phyloP scores from a whole-genome alignment of 2,797 vertebrate species.

The Cryptoblepharus egeriae region DNA sequence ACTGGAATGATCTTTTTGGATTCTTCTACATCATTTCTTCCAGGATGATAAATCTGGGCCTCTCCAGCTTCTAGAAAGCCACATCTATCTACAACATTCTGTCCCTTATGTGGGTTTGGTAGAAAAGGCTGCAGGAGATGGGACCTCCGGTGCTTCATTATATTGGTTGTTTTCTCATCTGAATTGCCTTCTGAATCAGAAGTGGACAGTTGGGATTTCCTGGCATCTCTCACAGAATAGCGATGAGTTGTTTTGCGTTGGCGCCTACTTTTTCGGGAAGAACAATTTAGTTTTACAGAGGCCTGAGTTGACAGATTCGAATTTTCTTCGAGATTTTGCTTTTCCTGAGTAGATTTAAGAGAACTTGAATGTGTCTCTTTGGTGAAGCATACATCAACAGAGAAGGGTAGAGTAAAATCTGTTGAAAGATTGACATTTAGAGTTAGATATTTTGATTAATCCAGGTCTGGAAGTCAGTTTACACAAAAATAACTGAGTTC shows the following conservation, averaged over 20 bases:
- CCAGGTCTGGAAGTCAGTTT: not conserved
- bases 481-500: not conserved
- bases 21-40: constrained; percentile 51
- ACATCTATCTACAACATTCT: constrained; percentile 54
- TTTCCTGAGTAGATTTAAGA: constrained; percentile 84
- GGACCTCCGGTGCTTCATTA: constrained; percentile 77
- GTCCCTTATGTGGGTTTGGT: constrained; percentile 78
- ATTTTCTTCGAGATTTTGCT: constrained; percentile 75
- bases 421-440: constrained; percentile 56
- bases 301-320: constrained; percentile 60
- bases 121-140: constrained; percentile 79
- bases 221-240: constrained; percentile 89
- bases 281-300: constrained; percentile 73
- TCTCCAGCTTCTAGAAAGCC: constrained; percentile 44
- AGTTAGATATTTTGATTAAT: not conserved
- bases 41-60: constrained; percentile 53
- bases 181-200: constrained; percentile 93
- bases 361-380: constrained; percentile 81
- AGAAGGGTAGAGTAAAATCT: constrained; percentile 90
- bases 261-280: constrained; percentile 81
- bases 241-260: constrained; percentile 85
- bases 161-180: constrained; percentile 81
- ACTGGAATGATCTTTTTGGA: constrained; percentile 64
- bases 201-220: constrained; percentile 90
- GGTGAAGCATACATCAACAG: constrained; percentile 82